phyloP scores from a whole-genome alignment of 1,140 invertebrate genomes.

The Solenopsis invicta region DNA sequence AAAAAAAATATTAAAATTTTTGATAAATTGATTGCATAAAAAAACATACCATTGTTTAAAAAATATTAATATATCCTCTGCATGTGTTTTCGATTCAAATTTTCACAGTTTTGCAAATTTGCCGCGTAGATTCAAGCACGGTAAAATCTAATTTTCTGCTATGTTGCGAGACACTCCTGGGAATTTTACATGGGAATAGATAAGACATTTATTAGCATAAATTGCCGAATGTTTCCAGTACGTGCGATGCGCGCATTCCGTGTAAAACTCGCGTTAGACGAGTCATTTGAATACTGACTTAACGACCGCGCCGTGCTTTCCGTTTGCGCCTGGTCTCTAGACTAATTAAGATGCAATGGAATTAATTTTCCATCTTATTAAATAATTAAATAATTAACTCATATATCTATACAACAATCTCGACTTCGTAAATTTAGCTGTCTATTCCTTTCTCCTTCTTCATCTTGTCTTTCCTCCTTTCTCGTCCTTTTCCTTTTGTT shows the following conservation, averaged over 20 bases:
- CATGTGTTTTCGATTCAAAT: not conserved
- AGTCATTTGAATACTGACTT: constrained; percentile 36
- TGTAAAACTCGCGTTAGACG: constrained; percentile 37
- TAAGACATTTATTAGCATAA: constrained; percentile 34
- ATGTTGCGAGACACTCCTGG: constrained; percentile 7
- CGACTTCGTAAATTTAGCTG: constrained; percentile 27
- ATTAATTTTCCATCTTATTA: constrained; percentile 81
- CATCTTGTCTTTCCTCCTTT: not conserved
- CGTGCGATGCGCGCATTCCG: constrained; percentile 10
- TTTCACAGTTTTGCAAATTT: not conserved
- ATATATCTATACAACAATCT: constrained; percentile 70
- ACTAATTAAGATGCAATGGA: constrained; percentile 79
- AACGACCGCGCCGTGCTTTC: constrained; percentile 48
- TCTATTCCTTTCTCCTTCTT: constrained; percentile 20
- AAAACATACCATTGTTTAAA: not conserved
- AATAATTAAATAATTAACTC: constrained; percentile 82
- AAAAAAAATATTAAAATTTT: not conserved
- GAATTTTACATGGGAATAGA: constrained; percentile 30
- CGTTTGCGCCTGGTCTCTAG: constrained; percentile 23
- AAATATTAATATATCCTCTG: not conserved
- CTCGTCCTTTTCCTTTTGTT: constrained; percentile 7
- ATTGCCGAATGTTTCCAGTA: constrained; percentile 31
- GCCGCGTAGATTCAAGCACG: not conserved
- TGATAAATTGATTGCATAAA: not conserved
- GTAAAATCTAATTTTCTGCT: constrained; percentile 32